These are phyloP conservation scores for Cyphomyrmex costatus DNA, from an alignment of 1,140 invertebrate genomes.

Conservation along the genomic window DNA sequence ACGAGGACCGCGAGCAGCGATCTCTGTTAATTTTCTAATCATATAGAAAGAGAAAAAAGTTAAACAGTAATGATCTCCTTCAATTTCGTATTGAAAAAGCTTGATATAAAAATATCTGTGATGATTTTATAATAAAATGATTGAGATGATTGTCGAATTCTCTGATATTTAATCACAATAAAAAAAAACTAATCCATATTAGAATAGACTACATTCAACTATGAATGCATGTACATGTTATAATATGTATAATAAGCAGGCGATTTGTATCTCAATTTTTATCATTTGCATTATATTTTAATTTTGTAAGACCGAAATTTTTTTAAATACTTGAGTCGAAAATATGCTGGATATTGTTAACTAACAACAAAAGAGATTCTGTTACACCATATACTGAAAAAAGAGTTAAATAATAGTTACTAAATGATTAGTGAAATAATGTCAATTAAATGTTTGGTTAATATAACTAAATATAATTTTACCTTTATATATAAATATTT, in stretches of 20 bases:
- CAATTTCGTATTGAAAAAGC: background rate
- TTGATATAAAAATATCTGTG: background rate
- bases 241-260: constrained; percentile 1
- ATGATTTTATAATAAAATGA: background rate
- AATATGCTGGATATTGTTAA: background rate
- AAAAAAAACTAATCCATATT: background rate
- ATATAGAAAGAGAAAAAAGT: background rate
- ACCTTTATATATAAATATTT: too few species aligned
- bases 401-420: too few species aligned
- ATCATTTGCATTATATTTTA: background rate
- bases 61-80: background rate
- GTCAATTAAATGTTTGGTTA: too few species aligned
- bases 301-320: background rate
- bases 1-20: background rate
- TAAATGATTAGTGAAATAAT: too few species aligned
- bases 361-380: background rate
- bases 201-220: background rate
- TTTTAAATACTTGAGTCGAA: background rate
- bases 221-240: too few species aligned
- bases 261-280: background rate
- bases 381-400: background rate
- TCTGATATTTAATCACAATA: background rate
- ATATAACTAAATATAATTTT: too few species aligned
- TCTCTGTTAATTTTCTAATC: background rate
- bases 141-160: background rate